A percentile compares a stretch with the other conserved stretches of the same genome.
phyloP scores from a whole-genome alignment of 2,888 invertebrate genomes.

The Pantelozetes paolii region DNA sequence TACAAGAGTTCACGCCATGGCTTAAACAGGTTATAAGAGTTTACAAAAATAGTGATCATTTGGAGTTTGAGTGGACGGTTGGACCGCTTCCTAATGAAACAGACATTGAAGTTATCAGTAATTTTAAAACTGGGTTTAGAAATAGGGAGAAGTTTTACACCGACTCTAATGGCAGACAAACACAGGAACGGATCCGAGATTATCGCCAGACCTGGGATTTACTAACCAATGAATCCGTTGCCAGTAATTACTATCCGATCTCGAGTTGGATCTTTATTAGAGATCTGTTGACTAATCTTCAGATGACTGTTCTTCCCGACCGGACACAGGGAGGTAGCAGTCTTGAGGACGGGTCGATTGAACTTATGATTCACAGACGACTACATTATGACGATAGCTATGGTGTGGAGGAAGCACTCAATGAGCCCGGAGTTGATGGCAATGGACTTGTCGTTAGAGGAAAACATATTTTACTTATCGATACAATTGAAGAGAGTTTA shows the following conservation, averaged over 20 bases:
- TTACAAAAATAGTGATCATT: slow-evolving; percentile 59
- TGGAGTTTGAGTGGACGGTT: slow-evolving; percentile 59
- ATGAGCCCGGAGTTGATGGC: slow-evolving; percentile 62
- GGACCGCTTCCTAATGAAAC: slow-evolving; percentile 57
- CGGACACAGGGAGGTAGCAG: slow-evolving; percentile 77
- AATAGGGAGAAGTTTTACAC: slow-evolving; percentile 73
- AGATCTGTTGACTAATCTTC: slow-evolving; percentile 51
- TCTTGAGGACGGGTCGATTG: slow-evolving; percentile 67
- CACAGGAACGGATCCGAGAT: slow-evolving; percentile 65
- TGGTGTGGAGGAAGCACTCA: slow-evolving; percentile 84
- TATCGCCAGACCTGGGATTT: slow-evolving; percentile 68
- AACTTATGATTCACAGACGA: slow-evolving; percentile 81
- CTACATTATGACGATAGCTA: slow-evolving; percentile 81
- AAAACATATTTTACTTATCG: slow-evolving; percentile 59
- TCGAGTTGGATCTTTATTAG: slow-evolving; percentile 71
- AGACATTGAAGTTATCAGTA: slow-evolving; percentile 80
- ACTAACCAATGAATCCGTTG: slow-evolving; percentile 65
- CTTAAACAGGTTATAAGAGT: slow-evolving; percentile 68
- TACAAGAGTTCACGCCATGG: slow-evolving; percentile 66
- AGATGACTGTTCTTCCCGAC: slow-evolving; percentile 65
- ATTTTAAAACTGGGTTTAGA: slow-evolving; percentile 63
- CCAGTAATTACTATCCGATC: slow-evolving; percentile 91
- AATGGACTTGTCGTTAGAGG: slow-evolving; percentile 61
- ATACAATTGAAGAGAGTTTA: slow-evolving; percentile 39
- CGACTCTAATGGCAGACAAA: slow-evolving; percentile 87